Evolutionary conservation across 2,797 vertebrate species (phyloP), one percentile per base, ranked within the genome.

Genomic region (Rhinichthys osculus): DNA sequence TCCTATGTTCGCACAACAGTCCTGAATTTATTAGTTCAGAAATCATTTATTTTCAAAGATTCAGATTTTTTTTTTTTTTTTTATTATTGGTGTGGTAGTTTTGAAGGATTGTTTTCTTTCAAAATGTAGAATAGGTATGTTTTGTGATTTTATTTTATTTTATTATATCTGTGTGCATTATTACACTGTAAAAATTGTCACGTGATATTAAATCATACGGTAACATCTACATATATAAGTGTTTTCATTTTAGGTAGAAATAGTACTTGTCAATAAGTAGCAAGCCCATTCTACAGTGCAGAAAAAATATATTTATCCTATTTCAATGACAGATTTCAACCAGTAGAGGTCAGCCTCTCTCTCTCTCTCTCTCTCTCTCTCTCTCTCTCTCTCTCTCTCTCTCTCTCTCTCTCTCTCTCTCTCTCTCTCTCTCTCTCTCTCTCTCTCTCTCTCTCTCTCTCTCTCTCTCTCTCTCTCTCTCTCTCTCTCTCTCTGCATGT

Each of bases 311-410:
- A 23, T 35, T 59, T 33, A 13, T 47, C 44, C 47, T 57, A 57
- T 54, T 77, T 64, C n/a, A 64, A 33, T 67, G 62, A 30, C 42
- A 23, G 78, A 35, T n/a, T 69, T 69, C 7, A 38, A 59, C 81
- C 81, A 82, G 16, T 33, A 82, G 81, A 82, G 69, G 81, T 82
- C 81, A 82, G 52, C 52, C 59, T 72, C 21, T 81, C 59, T 76
- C 73, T 23, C 47, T 50, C 71, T 73, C 14, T 50, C 47, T 50
- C 47, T 50, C 47, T 47, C 47, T 47, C 47, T 47, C 13, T 47
- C 47, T 47, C 47, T 16, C 44, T 47, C 11, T 14, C 9, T 42
- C 40, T 42, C 40, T 42, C 33, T 33, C 3, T 2, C 40, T 40
- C 40, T 8, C 47, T 16, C 44, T 47, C 30, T 30, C 30, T 30